Conservation (phyloP, 37 sponge, comb jelly and placozoan species). For the Ephydatia muelleri region DNA sequence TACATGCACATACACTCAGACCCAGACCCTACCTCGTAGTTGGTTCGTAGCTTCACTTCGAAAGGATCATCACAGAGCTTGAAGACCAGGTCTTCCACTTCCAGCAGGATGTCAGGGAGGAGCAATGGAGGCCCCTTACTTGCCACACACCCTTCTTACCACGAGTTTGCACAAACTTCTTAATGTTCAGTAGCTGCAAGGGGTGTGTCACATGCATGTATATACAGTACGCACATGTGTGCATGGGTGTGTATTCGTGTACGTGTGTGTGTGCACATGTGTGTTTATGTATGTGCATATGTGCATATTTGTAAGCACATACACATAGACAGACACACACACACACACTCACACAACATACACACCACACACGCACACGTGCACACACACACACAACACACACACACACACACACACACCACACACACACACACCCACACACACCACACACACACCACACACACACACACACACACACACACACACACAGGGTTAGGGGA, state of each 20-base stretch:
- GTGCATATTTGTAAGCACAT: too few relatives aligned
- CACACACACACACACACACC: too few relatives aligned
- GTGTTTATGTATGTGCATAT: background rate
- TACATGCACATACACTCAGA: too few relatives aligned
- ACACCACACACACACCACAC: too few relatives aligned
- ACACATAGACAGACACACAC: too few relatives aligned
- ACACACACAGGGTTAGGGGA: too few relatives aligned
- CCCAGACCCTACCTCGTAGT: slow-evolving; percentile 64
- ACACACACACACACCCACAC: too few relatives aligned
- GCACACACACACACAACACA: too few relatives aligned
- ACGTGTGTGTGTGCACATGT: background rate
- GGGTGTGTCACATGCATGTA: too few relatives aligned
- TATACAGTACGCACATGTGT: background rate
- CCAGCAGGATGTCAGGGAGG: slow-evolving; percentile 60
- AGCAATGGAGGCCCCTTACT: slow-evolving; percentile 16
- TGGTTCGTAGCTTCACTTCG: slow-evolving; percentile 87
- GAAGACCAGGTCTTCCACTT: slow-evolving; percentile 56
- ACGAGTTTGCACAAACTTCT: slow-evolving; percentile 57
- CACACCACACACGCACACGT: too few relatives aligned
- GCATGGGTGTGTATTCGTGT: background rate
- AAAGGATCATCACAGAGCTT: slow-evolving; percentile 81
- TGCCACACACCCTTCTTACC: background rate
- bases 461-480: too few relatives aligned
- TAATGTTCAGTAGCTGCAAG: slow-evolving; percentile 54
- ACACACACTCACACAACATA: too few relatives aligned